Evolutionary conservation across 2,888 invertebrate species (phyloP).

Genomic region (Torymus texanus): DNA sequence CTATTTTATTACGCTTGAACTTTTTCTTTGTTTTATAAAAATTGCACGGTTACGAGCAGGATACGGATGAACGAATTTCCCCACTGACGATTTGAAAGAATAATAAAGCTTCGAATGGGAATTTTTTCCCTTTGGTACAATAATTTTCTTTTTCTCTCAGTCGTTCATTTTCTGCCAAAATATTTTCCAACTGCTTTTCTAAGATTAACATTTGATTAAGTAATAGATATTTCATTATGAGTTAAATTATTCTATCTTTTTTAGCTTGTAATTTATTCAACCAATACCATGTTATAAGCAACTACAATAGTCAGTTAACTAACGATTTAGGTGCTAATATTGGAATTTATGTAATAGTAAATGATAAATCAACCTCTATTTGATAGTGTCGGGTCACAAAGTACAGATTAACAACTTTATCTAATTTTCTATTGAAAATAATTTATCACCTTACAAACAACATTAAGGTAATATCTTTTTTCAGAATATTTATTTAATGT

Average conservation of each 20-base stretch:
- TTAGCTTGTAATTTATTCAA: not conserved
- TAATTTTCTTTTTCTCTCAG: not conserved
- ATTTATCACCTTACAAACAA: too few species aligned
- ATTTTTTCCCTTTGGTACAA: conserved; percentile 1
- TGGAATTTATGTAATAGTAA: too few species aligned
- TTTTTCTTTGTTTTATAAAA: conserved; percentile 10
- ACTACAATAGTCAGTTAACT: too few species aligned
- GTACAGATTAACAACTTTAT: too few species aligned
- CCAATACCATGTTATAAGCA: too few species aligned
- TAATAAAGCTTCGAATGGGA: conserved; percentile 15
- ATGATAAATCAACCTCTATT: too few species aligned
- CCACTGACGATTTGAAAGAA: conserved; percentile 16
- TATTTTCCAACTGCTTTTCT: not conserved
- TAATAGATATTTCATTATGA: not conserved
- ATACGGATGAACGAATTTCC: conserved; percentile 5
- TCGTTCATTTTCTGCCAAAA: not conserved
- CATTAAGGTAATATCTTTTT: too few species aligned
- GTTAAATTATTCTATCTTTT: not conserved
- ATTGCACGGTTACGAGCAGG: conserved; percentile 10
- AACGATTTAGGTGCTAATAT: too few species aligned
- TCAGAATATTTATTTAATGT: too few species aligned
- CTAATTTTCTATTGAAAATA: too few species aligned
- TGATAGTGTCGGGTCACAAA: too few species aligned
- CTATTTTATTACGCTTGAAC: conserved; percentile 7
- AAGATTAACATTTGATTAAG: conserved; percentile 7